These are phyloP conservation scores for Saccostrea glomerata DNA, from an alignment of 1,140 invertebrate genomes.

Conservation along the genomic window DNA sequence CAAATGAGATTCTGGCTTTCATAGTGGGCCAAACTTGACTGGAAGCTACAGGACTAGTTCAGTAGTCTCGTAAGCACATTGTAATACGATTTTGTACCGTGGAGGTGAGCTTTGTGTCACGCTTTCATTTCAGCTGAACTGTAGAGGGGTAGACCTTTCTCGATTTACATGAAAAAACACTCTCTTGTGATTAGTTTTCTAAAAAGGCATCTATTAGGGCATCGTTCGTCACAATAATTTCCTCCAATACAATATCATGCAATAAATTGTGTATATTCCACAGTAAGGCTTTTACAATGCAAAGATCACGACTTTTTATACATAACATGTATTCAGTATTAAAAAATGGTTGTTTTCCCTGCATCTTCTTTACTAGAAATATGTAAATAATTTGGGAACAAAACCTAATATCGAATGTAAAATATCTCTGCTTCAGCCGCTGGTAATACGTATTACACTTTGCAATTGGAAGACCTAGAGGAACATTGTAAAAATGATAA, in stretches of 20 bases:
- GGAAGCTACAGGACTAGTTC: background rate
- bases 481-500: too few relatives aligned
- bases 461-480: too few relatives aligned
- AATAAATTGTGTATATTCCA: background rate
- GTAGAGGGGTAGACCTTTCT: background rate
- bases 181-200: background rate
- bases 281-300: background rate
- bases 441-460: too few relatives aligned
- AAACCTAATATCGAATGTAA: too few relatives aligned
- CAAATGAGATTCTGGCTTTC: constrained; percentile 18
- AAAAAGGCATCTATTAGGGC: background rate
- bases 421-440: too few relatives aligned
- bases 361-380: too few relatives aligned
- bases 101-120: background rate
- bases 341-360: too few relatives aligned
- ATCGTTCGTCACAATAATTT: background rate
- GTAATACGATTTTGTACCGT: background rate
- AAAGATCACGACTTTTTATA: too few relatives aligned
- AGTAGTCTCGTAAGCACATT: background rate
- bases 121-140: background rate
- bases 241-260: background rate
- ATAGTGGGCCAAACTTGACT: background rate
- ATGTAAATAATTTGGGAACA: too few relatives aligned
- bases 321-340: too few relatives aligned
- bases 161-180: background rate